Conservation (phyloP, 2,888 invertebrate genomes). For the Ochropacha duplaris region DNA sequence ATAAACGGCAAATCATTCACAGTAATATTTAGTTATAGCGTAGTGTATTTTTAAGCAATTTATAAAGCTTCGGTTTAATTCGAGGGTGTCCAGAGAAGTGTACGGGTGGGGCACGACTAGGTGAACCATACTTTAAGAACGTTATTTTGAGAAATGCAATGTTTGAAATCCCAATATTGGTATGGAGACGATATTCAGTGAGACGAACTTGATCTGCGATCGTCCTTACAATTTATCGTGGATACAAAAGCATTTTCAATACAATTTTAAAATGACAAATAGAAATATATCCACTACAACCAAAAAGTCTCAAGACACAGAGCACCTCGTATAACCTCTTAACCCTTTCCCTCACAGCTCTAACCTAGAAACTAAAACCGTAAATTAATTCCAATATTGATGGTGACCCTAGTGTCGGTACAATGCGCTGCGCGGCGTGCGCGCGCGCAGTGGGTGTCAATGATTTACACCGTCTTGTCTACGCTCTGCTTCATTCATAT, state of each 20-base stretch:
- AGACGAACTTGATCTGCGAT: too few relatives aligned
- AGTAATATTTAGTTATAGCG: background rate
- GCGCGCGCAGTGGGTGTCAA: slow-evolving; percentile 71
- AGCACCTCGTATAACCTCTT: too few relatives aligned
- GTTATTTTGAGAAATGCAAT: too few relatives aligned
- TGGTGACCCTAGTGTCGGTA: slow-evolving; percentile 24
- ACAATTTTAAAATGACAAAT: too few relatives aligned
- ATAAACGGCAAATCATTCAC: background rate
- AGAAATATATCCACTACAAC: too few relatives aligned
- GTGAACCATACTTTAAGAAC: background rate
- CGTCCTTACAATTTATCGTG: too few relatives aligned
- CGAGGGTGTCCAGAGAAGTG: background rate
- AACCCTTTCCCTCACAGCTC: too few relatives aligned
- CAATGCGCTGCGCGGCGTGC: slow-evolving; percentile 46
- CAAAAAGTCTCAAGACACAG: too few relatives aligned
- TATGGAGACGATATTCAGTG: too few relatives aligned
- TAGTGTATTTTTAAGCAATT: background rate
- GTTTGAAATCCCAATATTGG: too few relatives aligned
- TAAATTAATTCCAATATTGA: background rate
- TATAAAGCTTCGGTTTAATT: background rate
- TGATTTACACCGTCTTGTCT: slow-evolving; percentile 64
- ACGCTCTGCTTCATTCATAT: slow-evolving; percentile 68
- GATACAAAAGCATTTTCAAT: too few relatives aligned
- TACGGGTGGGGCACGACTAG: background rate
- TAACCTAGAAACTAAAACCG: background rate